Evolutionary conservation across 1,140 invertebrate species (phyloP), one percentile per base, ranked within the genome.

Genomic region (Ctenoplectra terminalis): DNA sequence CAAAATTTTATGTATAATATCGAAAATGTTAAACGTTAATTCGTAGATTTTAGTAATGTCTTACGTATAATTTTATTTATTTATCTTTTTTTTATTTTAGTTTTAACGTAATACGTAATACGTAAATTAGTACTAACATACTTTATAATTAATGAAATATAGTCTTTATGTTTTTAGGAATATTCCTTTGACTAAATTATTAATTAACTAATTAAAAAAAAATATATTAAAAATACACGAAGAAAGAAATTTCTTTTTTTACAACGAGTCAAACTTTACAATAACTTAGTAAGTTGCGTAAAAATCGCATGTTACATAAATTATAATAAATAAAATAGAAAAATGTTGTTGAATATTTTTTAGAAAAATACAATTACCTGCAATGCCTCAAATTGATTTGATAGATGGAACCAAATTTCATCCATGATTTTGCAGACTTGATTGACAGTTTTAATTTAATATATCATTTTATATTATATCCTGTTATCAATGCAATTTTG

Each of bases 341-440:
- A 34, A 48, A 48, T 17, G 46, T 26, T 2, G 6, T 54, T n/a
- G 6, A 3, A 29, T 61, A 23, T 31, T 46, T n/a, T 61, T 50
- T 26, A 1, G 7, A 69, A 50, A 81, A 20, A 31, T 71, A 61
- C 54, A 81, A 85, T 81, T 92, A 94, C 93, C 93, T 94, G 93
- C 50, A 93, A 70, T 11, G 85, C 74, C 82, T 94, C 93, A 8
- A 93, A 71, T 31, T 92, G 91, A 84, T 80, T 92, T 31, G 91
- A 88, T 8, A 94, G 52, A 60, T 91, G 91, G 72, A 94, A 94
- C 73, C 87, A 90, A 87, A 94, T 88, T 83, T 94, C 93, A n/a
- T 94, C 93, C 93, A 94, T 94, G 63, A 82, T 90, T 87, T 23
- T 20, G 23, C 17, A 54, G 72, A 61, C 17, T 71, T 31, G 9